Conservation (phyloP, 2,113 vertebrate species). For the Myiozetetes cayanensis region DNA sequence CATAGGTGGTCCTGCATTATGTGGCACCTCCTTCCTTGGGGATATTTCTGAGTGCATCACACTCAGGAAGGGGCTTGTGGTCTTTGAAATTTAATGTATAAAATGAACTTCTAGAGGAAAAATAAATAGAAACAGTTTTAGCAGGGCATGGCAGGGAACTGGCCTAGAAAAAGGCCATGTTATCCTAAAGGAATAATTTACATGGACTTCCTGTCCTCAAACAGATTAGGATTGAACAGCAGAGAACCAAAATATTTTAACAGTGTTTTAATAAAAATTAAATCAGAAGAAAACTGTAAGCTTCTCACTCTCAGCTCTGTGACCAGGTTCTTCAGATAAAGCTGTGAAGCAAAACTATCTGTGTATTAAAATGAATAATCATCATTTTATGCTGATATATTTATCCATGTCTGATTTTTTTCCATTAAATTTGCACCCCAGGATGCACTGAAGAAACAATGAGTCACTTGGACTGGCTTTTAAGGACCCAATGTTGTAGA, state of each 20-base stretch:
- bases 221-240: neutral
- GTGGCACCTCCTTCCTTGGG: neutral
- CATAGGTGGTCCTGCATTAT: fast-evolving
- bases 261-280: neutral
- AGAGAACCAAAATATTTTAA: neutral
- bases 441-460: neutral
- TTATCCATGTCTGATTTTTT: neutral
- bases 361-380: neutral
- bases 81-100: neutral
- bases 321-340: neutral
- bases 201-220: fast-evolving
- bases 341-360: neutral
- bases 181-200: neutral
- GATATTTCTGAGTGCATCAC: neutral
- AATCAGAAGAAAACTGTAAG: neutral
- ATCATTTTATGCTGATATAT: neutral
- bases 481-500: neutral
- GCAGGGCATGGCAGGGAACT: neutral
- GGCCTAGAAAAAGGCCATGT: neutral
- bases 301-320: neutral
- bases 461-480: neutral
- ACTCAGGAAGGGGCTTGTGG: neutral
- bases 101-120: neutral
- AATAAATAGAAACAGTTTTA: neutral
- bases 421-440: neutral